Base-by-base conservation (phyloP, 2,888 invertebrate genomes). In the Lymantria monacha region DNA sequence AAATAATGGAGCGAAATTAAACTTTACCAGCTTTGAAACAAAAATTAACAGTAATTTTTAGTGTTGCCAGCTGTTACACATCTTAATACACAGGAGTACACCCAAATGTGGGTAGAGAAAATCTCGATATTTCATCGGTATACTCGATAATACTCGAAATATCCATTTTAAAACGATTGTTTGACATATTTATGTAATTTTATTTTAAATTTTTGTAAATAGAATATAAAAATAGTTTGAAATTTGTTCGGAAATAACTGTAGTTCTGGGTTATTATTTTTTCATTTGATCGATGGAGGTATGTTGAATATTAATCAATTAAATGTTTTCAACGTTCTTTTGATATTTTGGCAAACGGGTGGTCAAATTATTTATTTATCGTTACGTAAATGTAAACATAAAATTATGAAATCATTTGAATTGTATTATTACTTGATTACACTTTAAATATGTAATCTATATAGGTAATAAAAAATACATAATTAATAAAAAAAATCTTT, bases 121-220 rank as follows among this genome's bases (percentile, higher is more conserved):
- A 61, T 61, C 43, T 55, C 54, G 53, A 56, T 64, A 59, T 66
- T 57, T 69, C 62, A 59, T 59, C 64, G 45, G 59, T 50, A 22
- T 22, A 22, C 22, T 22, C 22, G 22, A 22, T 59, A 47, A 55
- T 59, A 59, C 59, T 71, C 61, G 51, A 66, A 71, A 66, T 61
- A 63, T 53, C 61, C 36, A 56, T 59, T 61, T 60, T 60, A 61
- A 63, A 55, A 61, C 53, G 40, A 37, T 33, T 42, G 60, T 62
- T 55, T 67, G 77, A 71, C 69, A 66, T 67, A 65, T 73, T 75
- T 69, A 69, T 67, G 57, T 49, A 54, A 55, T 63, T 58, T 50
- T 44, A 60, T 55, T 54, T 13, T 22, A 51, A 57, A 42, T 53
- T 54, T 38, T 60, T 55, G 45, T 37, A 38, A 42, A 14, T 48